Conservation (phyloP, 2,797 vertebrate species). For the Sebastes vulpes region DNA sequence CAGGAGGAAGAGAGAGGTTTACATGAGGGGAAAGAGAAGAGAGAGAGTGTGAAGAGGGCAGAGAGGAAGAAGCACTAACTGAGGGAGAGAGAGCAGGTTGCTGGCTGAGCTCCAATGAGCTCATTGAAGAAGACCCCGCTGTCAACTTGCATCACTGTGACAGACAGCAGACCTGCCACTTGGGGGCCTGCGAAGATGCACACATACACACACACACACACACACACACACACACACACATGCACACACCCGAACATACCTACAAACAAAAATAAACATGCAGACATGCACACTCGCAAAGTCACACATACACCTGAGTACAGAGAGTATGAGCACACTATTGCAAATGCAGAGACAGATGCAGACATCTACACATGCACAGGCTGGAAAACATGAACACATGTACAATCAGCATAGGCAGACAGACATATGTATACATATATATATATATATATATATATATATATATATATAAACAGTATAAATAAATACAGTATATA, state of each 20-base stretch:
- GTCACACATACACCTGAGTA: neutral
- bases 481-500: neutral
- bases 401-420: neutral
- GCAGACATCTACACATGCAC: neutral
- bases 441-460: too few species aligned
- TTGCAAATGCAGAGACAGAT: neutral
- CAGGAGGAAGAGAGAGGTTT: conserved; percentile 31
- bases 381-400: neutral
- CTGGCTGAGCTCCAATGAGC: conserved; percentile 74
- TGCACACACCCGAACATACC: neutral
- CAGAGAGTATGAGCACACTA: neutral
- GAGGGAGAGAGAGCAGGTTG: conserved; percentile 58
- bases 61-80: conserved; percentile 33
- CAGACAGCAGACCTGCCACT: conserved; percentile 65
- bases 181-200: conserved; percentile 29
- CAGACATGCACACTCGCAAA: neutral
- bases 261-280: neutral
- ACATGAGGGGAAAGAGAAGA: neutral
- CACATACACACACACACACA: neutral
- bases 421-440: neutral
- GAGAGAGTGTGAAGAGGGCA: neutral
- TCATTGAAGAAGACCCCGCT: conserved; percentile 71
- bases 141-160: conserved; percentile 69
- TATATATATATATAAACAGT: neutral
- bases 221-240: neutral